Evolutionary conservation across 2,888 invertebrate species (phyloP).

Genomic region (Carpatolechia fugitivella): DNA sequence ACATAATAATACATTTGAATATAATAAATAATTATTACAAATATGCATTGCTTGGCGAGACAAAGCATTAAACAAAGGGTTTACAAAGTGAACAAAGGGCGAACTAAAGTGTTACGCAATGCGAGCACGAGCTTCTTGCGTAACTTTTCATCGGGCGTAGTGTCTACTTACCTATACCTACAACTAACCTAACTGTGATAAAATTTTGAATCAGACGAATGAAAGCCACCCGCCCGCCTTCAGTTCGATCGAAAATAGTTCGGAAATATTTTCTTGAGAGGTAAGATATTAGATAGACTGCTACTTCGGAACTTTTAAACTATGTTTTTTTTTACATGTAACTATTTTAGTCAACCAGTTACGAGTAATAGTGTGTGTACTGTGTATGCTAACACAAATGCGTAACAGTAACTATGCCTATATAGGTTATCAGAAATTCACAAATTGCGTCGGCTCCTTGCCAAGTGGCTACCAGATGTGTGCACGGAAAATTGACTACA

Average conservation of each 20-base stretch:
- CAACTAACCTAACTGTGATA: neutral
- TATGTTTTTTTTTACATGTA: too few species aligned
- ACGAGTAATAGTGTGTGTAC: too few species aligned
- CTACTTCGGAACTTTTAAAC: too few species aligned
- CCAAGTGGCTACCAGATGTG: constrained; percentile 33
- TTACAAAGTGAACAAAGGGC: constrained; percentile 28
- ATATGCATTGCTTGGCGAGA: neutral
- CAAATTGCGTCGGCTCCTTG: constrained; percentile 28
- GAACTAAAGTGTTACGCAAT: constrained; percentile 31
- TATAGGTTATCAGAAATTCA: constrained; percentile 26
- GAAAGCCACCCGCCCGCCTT: too few species aligned
- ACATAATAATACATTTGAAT: too few species aligned
- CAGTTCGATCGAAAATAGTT: too few species aligned
- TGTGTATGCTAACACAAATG: neutral
- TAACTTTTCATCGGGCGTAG: constrained; percentile 22
- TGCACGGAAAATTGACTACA: constrained; percentile 24
- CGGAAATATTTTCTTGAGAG: too few species aligned
- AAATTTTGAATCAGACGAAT: too few species aligned
- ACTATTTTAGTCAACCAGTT: too few species aligned
- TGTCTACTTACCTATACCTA: constrained; percentile 12
- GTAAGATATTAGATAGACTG: too few species aligned
- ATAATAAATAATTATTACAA: too few species aligned
- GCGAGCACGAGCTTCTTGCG: constrained; percentile 27
- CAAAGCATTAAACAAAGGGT: constrained; percentile 6
- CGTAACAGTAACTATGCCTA: neutral